Percentiles rank a stretch among this genome's conserved stretches.
These are phyloP conservation scores for Valencia hispanica DNA, from an alignment of 2,797 vertebrate species.

Conservation along the genomic window DNA sequence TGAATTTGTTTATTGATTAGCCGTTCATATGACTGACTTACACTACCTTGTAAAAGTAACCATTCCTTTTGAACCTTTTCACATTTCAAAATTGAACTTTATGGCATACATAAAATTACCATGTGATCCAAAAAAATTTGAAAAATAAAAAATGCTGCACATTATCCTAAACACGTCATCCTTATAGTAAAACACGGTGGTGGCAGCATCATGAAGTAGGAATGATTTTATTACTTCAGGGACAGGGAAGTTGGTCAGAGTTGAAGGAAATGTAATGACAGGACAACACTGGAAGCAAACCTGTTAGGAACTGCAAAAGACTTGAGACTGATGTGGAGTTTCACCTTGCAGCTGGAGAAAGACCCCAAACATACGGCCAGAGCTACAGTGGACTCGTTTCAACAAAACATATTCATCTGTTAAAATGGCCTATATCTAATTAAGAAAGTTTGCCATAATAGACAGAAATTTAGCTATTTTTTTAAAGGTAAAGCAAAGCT, in stretches of 20 bases:
- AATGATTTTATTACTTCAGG: neutral
- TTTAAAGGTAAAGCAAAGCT: too few relatives aligned
- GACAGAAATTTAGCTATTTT: too few relatives aligned
- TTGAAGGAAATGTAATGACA: neutral
- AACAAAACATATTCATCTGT: too few relatives aligned
- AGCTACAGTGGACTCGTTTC: too few relatives aligned
- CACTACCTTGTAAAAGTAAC: neutral
- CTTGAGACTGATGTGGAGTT: neutral
- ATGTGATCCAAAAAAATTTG: neutral
- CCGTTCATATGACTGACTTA: conserved; percentile 1
- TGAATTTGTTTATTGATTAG: conserved; percentile 12
- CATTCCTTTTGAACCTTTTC: neutral
- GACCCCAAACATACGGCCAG: too few relatives aligned
- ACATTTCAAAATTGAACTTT: neutral
- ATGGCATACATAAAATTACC: neutral
- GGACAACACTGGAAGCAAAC: neutral
- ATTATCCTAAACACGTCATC: neutral
- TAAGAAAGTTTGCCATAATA: too few relatives aligned
- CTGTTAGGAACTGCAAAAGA: neutral
- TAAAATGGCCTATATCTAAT: too few relatives aligned
- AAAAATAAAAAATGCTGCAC: neutral
- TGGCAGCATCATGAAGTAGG: neutral
- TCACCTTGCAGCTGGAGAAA: too few relatives aligned
- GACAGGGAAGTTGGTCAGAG: neutral
- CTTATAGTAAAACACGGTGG: neutral